phyloP scores from a whole-genome alignment of 1,140 invertebrate genomes.

The Paraescarpia echinospica region DNA sequence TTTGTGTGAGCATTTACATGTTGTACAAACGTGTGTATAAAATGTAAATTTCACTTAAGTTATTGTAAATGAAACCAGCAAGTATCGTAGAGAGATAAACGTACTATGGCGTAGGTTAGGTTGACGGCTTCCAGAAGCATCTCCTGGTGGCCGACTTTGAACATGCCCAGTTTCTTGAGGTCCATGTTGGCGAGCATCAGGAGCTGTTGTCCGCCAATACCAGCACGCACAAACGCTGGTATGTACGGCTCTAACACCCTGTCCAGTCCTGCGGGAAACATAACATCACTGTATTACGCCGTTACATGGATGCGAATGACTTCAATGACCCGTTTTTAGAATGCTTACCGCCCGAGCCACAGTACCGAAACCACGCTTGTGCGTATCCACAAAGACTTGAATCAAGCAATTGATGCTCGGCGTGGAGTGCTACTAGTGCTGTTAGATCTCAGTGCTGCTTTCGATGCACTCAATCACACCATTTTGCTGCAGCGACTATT shows the following conservation, averaged over 20 bases:
- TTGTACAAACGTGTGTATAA: neutral
- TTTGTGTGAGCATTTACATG: neutral
- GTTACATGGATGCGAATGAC: no score
- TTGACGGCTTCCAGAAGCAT: slow-evolving; percentile 18
- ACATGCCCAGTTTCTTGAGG: slow-evolving; percentile 9
- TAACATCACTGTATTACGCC: neutral
- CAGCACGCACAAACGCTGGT: neutral
- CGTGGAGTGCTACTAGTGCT: no score
- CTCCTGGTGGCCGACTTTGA: slow-evolving; percentile 16
- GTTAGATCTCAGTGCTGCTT: no score
- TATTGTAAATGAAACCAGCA: neutral
- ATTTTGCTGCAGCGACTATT: no score
- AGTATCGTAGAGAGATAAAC: neutral
- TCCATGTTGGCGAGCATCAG: neutral
- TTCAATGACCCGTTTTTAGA: no score
- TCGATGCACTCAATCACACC: no score
- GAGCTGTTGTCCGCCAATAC: neutral
- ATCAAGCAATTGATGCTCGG: no score
- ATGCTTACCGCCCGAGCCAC: no score
- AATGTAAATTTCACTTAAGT: no score
- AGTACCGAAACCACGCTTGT: no score
- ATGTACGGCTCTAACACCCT: slow-evolving; percentile 6
- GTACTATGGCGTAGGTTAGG: neutral
- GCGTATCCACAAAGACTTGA: no score
- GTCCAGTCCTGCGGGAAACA: slow-evolving; percentile 5